Base-by-base conservation (phyloP, 2,113 vertebrate species). In the Elanoides forficatus region DNA sequence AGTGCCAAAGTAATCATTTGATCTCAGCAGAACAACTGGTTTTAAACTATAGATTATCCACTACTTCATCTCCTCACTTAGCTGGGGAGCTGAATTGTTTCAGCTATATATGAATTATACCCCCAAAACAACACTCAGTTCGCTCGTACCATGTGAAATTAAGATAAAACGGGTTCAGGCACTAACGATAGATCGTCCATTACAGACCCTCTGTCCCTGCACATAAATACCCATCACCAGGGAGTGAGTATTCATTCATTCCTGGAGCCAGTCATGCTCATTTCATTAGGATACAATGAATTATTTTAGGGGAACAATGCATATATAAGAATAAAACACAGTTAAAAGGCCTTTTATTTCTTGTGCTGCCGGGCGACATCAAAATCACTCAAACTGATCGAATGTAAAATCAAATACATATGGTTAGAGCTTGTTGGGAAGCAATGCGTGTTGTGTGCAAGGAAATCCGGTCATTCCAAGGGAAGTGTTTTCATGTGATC, bases 1-100 rank as follows among this genome's bases (percentile, higher is more conserved):
- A 43, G 87, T 88, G 85, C 83, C 80, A 73, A 95, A 95, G 86
- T 74, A 88, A 94, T 95, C 36, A 89, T 93, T 88, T 73, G 92
- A 92, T 97, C 90, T 92, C 79, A 52, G 66, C 85, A 78, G 74
- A 96, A 74, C 94, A 97, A 88, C 93, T 96, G 73, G 80, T 95
- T 97, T 92, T 96, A 94, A 97, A 80, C 66, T 67, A 63, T 26
- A 76, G 68, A 90, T 73, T 90, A 90, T 90, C 87, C 95, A 45
- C 87, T 86, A 66, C 75, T 97, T 94, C 88, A 81, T 97, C 95
- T 98, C 92, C 79, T 96, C 83, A 60, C 86, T 90, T 87, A 80
- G 53, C 74, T 75, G 42, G 4, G 13, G 59, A 88, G 68, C 90
- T 95, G 90, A 94, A 95, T 94, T 71, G 79, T 89, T 95, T 97